Base-by-base conservation (phyloP, 2,888 invertebrate genomes). In the Catocala nupta region DNA sequence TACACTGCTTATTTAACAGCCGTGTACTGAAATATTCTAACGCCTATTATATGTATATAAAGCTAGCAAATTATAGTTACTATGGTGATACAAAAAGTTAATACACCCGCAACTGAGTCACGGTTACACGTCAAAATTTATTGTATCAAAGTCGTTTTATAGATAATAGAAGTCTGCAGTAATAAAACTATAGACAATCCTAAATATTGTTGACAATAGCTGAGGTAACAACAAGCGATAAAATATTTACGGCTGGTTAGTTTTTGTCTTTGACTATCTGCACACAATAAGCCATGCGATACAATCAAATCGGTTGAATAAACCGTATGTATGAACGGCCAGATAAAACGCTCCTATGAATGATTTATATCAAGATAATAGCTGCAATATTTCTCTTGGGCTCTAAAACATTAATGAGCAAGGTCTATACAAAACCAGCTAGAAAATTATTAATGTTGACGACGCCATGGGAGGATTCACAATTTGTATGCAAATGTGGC, bases 181-280 rank as follows among this genome's bases (percentile, higher is more conserved):
- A 39, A 39, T 51, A 11, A 36, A 51, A 36, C n/a, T n/a, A n/a
- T 36, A 12, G 36, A 12, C 51, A 36, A 13, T 51, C 36, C 12
- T 51, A 9, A 51, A 51, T 36, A 5, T 33, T 11, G 7, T 36
- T 51, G 12, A 36, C 51, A 13, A 50, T 34, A 3, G 49, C 12
- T 5, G 25, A 10, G 34, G 8, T 10, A 51, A 36, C 36, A 51
- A 49, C 10, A 34, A 25, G 51, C 36, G 36, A 51, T 51, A 51
- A 51, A 51, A 51, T 51, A 51, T 51, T 51, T 36, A 36, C 34
- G 11, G 49, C 25, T 50, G 12, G 51, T 12, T 39, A 36, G 51
- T 51, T 51, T 51, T 51, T 36, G 34, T 9, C 33, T 7, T 3
- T n/a, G 6, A 49, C 10, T 34, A 34, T 34, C 49, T 50, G 34